Percentiles rank a stretch among this genome's conserved stretches.
Evolutionary conservation across 2,888 invertebrate genomes (phyloP).

Genomic region (Sicus ferrugineus): DNA sequence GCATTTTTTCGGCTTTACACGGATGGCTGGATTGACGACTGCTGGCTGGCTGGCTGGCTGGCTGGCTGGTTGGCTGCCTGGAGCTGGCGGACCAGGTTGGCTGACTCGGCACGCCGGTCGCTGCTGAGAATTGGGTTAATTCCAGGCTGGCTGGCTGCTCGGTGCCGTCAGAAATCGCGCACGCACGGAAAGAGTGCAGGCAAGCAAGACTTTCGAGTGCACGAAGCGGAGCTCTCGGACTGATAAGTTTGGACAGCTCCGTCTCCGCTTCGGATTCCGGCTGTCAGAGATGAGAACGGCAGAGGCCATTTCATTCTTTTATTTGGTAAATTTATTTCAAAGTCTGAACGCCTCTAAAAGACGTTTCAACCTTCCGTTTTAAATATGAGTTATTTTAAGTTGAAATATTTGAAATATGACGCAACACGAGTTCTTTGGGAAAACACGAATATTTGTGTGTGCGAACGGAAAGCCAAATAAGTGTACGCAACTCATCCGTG

Average conservation of each 20-base stretch:
- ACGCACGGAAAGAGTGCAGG: neutral
- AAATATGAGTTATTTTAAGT: neutral
- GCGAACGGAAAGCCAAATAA: no score
- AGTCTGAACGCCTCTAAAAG: neutral
- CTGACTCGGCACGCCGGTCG: neutral
- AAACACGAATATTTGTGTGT: neutral
- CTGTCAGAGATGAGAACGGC: no score
- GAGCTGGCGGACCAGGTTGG: no score
- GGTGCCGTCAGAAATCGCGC: neutral
- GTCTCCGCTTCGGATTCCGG: neutral
- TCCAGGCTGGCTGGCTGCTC: conserved; percentile 23
- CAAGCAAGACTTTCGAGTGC: neutral
- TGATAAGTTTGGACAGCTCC: neutral
- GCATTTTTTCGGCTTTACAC: conserved; percentile 44
- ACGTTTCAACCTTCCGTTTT: neutral
- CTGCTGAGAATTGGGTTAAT: conserved; percentile 47
- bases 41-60: neutral
- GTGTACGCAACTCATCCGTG: no score
- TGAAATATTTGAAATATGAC: neutral
- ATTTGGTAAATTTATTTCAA: neutral
- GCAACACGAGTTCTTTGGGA: neutral
- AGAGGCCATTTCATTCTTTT: no score
- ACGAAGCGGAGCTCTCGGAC: neutral
- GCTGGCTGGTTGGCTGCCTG: neutral
- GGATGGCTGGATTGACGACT: conserved; percentile 12